Base-by-base conservation (phyloP, 2,888 invertebrate genomes). In the Epinotia nisella region DNA sequence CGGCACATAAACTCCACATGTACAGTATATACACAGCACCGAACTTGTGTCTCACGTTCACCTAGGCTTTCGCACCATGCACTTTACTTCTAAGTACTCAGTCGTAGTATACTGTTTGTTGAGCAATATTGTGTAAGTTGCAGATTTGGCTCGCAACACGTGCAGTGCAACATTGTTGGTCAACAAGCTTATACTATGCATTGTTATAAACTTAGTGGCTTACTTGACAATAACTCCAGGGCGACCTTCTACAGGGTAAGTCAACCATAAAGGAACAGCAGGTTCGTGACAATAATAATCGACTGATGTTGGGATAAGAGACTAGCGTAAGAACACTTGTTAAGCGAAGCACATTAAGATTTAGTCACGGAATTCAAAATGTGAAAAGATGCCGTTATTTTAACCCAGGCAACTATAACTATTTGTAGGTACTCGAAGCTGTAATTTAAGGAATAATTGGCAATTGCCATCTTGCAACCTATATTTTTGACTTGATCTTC, bases 231-330 rank as follows among this genome's bases (percentile, higher is more conserved):
- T 72, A 29, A n/a, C 60, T 71, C 45, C 60, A 15, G 29, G 19
- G 29, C 59, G 13, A 65, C n/a, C 17, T 29, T 51, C 17, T 41
- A 71, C 71, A 71, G 71, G 65, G 71, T 59, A 71, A 29, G 49
- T 65, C 51, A 61, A 61, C 70, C 56, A 68, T 61, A 49, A 71
- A 17, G 70, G 51, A 51, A 67, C 45, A 56, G n/a, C 71, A 59
- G 60, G 19, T 71, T 72, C 49, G 69, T 65, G 78, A 78, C 76
- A 78, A 80, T 80, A 80, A 79, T 56, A 64, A 62, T 53, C 68
- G 75, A 78, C 75, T 76, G 78, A 78, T 55, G 60, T 71, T 71
- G 45, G 45, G 59, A 45, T 72, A 69, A 66, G 74, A 45, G 10
- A 29, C 59, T 66, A 67, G 56, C 15, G 19, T 74, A 51, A 39